Evolutionary conservation across 2,888 invertebrate genomes (phyloP), one percentile per base, ranked within the genome.

Genomic region (Tanytarsus gracilentus): DNA sequence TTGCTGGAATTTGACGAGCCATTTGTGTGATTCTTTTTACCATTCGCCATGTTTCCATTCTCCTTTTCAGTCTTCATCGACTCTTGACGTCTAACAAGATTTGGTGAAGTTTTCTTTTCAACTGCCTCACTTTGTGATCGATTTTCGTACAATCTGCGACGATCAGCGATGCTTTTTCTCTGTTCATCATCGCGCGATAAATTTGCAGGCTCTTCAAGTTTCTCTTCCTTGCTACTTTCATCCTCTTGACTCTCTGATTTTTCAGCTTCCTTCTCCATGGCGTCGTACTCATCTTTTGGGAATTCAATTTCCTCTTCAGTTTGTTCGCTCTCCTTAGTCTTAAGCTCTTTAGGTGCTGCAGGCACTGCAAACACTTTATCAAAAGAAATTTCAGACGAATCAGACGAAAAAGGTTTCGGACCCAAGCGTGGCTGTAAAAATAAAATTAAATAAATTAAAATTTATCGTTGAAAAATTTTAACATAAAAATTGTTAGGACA

Each of bases 311-410:
- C 72, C 25, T 74, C 72, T 62, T 74, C 70, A 49, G 49, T 40
- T 27, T 29, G 56, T 23, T 61, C 61, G 49, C n/a, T 40, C 14
- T 33, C 51, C 2, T 36, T 62, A 64, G 71, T 72, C 63, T 70
- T 71, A 55, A 33, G 39, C 51, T 55, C 78, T 30, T 8, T 82
- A 0, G 88, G 88, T 1, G 83, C 87, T 2, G 82, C 77, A 0
- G 89, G 88, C 6, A 88, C 89, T 0, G 85, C 84, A 71, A 89
- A 88, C 23, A 88, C 86, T 69, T 87, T 86, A 70, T 87, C 87
- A 68, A 88, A 88, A 0, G 83, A 84, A 67, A 88, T 86, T 66
- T 86, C 84, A 61, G 85, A 86, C 62, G 81, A 78, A 4, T 85
- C 79, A 29, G 86, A 84, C 40, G 88, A 87, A 71, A 90, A 90